phyloP scores from a whole-genome alignment of 2,113 vertebrate species.

The Lasiurus borealis region DNA sequence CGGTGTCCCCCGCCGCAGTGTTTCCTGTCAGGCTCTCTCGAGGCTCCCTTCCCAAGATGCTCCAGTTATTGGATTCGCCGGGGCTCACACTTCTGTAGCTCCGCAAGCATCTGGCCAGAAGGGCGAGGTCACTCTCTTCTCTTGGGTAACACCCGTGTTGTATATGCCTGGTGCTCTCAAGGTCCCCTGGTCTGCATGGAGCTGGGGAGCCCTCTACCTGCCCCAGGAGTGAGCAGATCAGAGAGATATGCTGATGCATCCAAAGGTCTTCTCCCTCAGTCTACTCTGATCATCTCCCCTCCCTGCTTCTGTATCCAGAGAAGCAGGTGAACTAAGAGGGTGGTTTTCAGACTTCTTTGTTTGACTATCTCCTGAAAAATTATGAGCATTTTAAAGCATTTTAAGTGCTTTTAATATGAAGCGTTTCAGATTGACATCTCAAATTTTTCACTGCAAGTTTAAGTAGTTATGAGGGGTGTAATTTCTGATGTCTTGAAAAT shows the following conservation, averaged over 20 bases:
- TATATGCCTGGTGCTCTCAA: fast-evolving
- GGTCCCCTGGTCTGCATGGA: neutral
- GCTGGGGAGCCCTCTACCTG: neutral
- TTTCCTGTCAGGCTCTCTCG: fast-evolving
- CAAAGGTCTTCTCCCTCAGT: neutral
- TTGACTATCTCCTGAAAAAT: neutral
- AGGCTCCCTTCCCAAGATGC: neutral
- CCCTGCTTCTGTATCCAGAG: neutral
- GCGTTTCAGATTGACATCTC: neutral
- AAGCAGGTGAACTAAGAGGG: neutral
- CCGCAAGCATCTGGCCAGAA: neutral
- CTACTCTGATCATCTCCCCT: too few relatives aligned
- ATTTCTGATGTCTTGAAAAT: neutral
- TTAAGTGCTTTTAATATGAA: neutral
- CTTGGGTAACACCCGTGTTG: neutral
- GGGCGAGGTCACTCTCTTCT: neutral
- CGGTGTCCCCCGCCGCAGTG: too few relatives aligned
- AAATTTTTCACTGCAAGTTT: neutral
- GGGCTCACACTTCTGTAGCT: neutral
- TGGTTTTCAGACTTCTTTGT: neutral
- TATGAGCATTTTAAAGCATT: neutral
- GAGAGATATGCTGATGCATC: neutral
- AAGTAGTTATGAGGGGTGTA: neutral
- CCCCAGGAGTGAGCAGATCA: neutral
- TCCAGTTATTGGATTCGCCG: neutral